Base-by-base conservation (phyloP, 2,888 invertebrate genomes). In the Muschampia plurimacula region DNA sequence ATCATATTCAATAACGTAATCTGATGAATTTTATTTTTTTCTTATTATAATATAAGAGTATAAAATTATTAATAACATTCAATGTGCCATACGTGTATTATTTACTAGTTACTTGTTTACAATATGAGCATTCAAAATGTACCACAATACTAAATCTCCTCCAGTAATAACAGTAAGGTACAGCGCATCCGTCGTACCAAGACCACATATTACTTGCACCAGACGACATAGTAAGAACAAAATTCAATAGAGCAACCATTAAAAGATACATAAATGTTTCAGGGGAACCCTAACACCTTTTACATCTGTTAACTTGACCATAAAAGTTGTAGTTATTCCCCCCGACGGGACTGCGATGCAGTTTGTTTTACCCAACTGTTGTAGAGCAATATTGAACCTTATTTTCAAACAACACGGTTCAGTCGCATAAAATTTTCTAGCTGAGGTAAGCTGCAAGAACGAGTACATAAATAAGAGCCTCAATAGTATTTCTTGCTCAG, bases 221-320 rank as follows among this genome's bases (percentile, higher is more conserved):
- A n/a, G 13, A 8, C 59, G 9, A 64, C 64, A 28, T 28, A 65
- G 65, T 22, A 46, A 64, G 64, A 36, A 66, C 15, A 67, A 67
- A 59, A 59, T 44, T 59, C 57, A 67, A 67, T 44, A 44, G 28
- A 44, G 44, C 67, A 59, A 32, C 28, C 41, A 67, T 41, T 36
- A 28, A 22, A 64, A 67, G 7, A 6, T 41, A 10, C 70, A 46
- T 70, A 36, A 70, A 70, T 57, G 57, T 70, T 64, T 55, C 64
- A 63, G n/a, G 55, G 52, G 46, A 63, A n/a, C 64, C 70, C 57
- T 70, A 70, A 57, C 70, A 65, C 55, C 60, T 68, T 57, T 57
- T 65, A 70, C 57, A 65, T 57, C 64, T 69, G 70, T 70, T 65
- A 70, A 36, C 70, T 57, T 65, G 64, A 65, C 46, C 70, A 36